These are phyloP conservation scores for Reticulitermes speratus DNA, from an alignment of 1,140 invertebrate species.

Conservation along the genomic window DNA sequence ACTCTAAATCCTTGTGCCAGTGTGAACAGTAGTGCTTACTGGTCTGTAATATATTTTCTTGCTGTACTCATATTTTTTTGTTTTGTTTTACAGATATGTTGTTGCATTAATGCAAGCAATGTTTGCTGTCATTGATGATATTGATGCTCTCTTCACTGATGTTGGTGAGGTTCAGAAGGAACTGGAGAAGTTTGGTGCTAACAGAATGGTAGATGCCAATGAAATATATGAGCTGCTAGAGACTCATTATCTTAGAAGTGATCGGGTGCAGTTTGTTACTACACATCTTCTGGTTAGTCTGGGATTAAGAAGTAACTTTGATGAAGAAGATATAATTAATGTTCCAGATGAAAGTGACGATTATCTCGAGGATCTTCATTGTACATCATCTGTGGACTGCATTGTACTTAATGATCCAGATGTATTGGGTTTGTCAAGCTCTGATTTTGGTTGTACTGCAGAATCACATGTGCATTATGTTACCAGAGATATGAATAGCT, in stretches of 20 bases:
- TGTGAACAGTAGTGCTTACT: too few species aligned
- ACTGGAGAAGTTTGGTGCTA: not conserved
- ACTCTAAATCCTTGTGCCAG: too few species aligned
- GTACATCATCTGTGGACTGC: not conserved
- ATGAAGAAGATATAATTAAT: not conserved
- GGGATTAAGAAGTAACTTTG: not conserved
- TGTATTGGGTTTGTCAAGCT: not conserved
- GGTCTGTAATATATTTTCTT: too few species aligned
- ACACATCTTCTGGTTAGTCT: not conserved
- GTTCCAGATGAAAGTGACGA: constrained; percentile 15
- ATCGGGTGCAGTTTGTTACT: constrained; percentile 22
- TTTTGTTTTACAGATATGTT: too few species aligned
- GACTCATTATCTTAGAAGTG: constrained; percentile 3
- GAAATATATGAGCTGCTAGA: constrained; percentile 23
- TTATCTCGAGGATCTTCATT: not conserved
- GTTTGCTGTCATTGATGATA: not conserved
- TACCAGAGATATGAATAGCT: not conserved
- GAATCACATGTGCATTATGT: not conserved
- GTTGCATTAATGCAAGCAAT: not conserved
- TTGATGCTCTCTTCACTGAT: not conserved
- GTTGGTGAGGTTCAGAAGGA: not conserved
- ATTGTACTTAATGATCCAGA: not conserved
- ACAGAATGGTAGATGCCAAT: constrained; percentile 17
- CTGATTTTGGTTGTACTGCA: not conserved
- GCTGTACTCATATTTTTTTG: too few species aligned